Conservation (phyloP, 2,797 vertebrate species). For the Poecilia velifera region DNA sequence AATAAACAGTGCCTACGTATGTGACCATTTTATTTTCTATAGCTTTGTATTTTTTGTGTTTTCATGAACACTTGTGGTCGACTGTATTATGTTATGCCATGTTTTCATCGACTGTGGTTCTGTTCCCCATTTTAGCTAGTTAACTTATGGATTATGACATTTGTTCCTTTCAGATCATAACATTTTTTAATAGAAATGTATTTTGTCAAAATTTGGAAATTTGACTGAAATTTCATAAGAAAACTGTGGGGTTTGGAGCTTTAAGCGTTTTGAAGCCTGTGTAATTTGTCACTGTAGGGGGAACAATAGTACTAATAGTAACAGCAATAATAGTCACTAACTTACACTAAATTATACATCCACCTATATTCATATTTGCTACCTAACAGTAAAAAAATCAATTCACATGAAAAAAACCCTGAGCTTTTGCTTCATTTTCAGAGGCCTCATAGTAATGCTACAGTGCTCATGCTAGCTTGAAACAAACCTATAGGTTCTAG, state of each 20-base stretch:
- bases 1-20: background rate
- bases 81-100: background rate
- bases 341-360: background rate
- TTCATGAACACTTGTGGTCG: background rate
- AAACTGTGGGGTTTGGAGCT: background rate
- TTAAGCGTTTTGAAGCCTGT: background rate
- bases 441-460: background rate
- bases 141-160: background rate
- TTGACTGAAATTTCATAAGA: background rate
- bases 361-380: background rate
- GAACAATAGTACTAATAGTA: background rate
- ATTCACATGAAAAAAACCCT: background rate
- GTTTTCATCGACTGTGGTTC: background rate
- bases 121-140: background rate
- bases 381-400: background rate
- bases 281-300: background rate
- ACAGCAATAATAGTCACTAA: background rate
- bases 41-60: background rate
- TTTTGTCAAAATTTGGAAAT: background rate
- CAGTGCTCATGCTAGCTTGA: background rate
- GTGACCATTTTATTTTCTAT: background rate
- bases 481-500: background rate
- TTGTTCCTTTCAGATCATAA: background rate
- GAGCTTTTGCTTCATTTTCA: background rate
- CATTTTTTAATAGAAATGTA: background rate